Evolutionary conservation across 2,888 invertebrate species (phyloP).

Genomic region (Chymomyza amoena): DNA sequence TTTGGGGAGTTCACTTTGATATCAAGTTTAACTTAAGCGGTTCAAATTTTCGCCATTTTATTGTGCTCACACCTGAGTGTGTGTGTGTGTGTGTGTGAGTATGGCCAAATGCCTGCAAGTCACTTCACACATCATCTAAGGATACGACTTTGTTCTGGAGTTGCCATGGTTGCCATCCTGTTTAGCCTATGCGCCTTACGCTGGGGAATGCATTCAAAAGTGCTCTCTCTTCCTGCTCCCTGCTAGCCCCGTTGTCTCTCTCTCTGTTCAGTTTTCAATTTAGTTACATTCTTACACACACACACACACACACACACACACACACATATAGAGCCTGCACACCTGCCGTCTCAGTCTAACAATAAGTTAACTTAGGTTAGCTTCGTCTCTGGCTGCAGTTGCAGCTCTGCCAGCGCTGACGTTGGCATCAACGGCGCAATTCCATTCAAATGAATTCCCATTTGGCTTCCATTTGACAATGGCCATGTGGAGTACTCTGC

Average conservation of each 20-base stretch:
- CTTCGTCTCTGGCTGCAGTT: constrained; percentile 4
- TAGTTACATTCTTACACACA: constrained; percentile 44
- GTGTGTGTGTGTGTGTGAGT: background rate
- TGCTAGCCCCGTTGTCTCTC: background rate
- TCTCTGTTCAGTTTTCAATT: constrained; percentile 55
- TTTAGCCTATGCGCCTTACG: constrained; percentile 30
- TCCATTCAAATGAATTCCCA: constrained; percentile 68
- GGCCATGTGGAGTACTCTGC: constrained; percentile 21
- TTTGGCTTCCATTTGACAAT: constrained; percentile 68
- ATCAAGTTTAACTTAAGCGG: background rate
- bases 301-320: background rate
- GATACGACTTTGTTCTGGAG: background rate
- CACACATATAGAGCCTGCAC: background rate
- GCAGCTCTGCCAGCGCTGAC: constrained; percentile 26
- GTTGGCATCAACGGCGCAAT: constrained; percentile 36
- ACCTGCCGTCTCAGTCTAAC: constrained; percentile 22
- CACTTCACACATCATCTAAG: constrained; percentile 4
- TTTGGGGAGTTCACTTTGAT: background rate
- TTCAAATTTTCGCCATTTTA: background rate
- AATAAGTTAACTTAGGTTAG: constrained; percentile 22
- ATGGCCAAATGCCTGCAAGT: constrained; percentile 3
- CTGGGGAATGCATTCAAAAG: constrained; percentile 42
- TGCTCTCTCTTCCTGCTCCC: constrained; percentile 16
- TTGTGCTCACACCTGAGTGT: background rate
- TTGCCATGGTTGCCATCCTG: constrained; percentile 8